These are phyloP conservation scores for Beroe forskalii DNA, from an alignment of 37 sponge, comb jelly and placozoan genomes.

Conservation along the genomic window DNA sequence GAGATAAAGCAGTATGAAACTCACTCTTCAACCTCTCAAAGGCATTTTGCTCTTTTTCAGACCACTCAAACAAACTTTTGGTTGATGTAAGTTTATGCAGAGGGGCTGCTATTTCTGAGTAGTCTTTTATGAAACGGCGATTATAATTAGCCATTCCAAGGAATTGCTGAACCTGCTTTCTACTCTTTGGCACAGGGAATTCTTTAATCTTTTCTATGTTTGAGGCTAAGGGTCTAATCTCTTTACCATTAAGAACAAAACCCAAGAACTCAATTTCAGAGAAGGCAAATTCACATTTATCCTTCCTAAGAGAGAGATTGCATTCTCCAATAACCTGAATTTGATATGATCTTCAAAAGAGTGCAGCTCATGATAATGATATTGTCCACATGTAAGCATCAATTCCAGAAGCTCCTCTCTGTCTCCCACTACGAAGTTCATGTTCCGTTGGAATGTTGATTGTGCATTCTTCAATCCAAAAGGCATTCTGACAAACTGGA, in stretches of 20 bases:
- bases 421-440: conserved; percentile 57
- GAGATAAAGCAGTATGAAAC: neutral
- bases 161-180: conserved; percentile 39
- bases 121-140: conserved; percentile 6
- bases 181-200: neutral
- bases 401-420: neutral
- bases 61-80: neutral
- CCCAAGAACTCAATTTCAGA: conserved; percentile 13
- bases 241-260: neutral
- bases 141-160: conserved; percentile 48
- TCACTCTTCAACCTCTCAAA: neutral
- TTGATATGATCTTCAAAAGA: conserved; percentile 56
- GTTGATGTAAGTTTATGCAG: neutral
- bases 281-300: conserved; percentile 61
- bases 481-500: conserved; percentile 65
- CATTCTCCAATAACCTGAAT: conserved; percentile 4
- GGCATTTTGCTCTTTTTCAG: neutral
- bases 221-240: neutral
- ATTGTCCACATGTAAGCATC: conserved; percentile 67
- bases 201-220: neutral
- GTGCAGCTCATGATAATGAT: conserved; percentile 29
- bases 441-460: conserved; percentile 68
- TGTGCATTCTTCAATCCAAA: conserved; percentile 66
- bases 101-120: neutral
- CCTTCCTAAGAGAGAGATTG: conserved; percentile 62